Base-by-base conservation (phyloP, 2,797 vertebrate genomes). In the Ctenopoma multispine region DNA sequence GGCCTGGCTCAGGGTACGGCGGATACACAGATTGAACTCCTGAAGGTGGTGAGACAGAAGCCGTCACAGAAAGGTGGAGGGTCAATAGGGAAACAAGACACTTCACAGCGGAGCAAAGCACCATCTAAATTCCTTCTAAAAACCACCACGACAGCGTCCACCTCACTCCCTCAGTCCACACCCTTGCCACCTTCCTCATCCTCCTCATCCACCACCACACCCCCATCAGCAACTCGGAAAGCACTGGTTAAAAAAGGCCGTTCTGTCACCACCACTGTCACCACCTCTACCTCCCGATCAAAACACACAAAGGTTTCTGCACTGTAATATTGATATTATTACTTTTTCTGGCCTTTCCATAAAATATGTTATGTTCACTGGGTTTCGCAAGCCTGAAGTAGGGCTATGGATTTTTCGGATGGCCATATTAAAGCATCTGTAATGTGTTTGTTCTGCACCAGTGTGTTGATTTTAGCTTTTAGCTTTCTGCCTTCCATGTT, bases 1-100 rank as follows among this genome's bases (percentile, higher is more conserved):
- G 98, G 98, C 85, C 94, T 99, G 86, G 98, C 97, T 49, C 97
- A 99, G 93, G 97, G 98, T 82, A 97, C 96, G 10, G 89, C 92
- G 5, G 95, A 98, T 89, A 99, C 97, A 0, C 94, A 95, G 92
- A 96, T 99, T 44, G 95, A 98, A 60, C 93, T 98, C 55, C 94
- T 99, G 69, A 98, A 96, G 95, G 94, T 96, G 85, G 92, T 95
- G 76, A 96, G 92, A 61, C 90, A 93, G 60, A 92, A 75, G 66
- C 74, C 90, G 18, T 88, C 87, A 48, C 92, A 95, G 69, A 96
- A 95, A 92, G 95, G 92, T 93, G 95, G 93, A 81, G 94, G 88
- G 84, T 91, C 72, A 61, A 92, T 90, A 63, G 94, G 85, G 72
- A 95, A 93, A 89, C 87, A 81, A 49, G 83, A 80, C 3, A 12